Base-by-base conservation (phyloP, 2,113 vertebrate genomes). In the Phylloscopus whistleri region DNA sequence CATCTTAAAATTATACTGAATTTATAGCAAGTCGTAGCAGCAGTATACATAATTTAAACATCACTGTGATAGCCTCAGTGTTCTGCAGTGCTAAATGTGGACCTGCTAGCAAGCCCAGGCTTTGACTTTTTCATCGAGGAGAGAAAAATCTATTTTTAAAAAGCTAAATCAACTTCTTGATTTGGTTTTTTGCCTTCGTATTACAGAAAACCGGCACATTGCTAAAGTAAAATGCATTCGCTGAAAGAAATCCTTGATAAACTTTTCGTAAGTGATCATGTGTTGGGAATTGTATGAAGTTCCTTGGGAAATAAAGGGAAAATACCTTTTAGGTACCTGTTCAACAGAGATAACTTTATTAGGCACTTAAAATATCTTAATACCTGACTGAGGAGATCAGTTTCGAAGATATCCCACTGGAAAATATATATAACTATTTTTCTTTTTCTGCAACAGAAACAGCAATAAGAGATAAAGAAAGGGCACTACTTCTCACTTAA, bases 261-360 rank as follows among this genome's bases (percentile, higher is more conserved):
- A 91, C 73, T 92, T 96, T 59, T 90, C 89, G 67, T 88, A 89
- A 91, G 66, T 26, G 85, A 64, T 73, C 64, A 6, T 62, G 24
- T 67, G 48, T 92, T 92, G 56, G 69, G 62, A 93, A 86, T 89
- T 80, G 74, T 19, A 68, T 92, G 91, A 87, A 91, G 72, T 77
- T 88, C 89, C 94, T 94, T 95, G 97, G 91, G 95, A 97, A 97
- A 96, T 95, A 62, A 78, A 89, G 64, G 62, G 90, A 76, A 94
- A 84, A 94, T 93, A 85, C 82, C 83, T 86, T 74, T 82, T 93
- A 10, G 68, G 30, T 74, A 93, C 64, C 72, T 83, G 53, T 93
- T 97, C 80, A 46, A 30, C 96, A 87, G 53, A 63, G 92, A 94
- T 89, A 95, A 69, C 88, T 93, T 91, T 74, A 87, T 89, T 91